A percentile compares a stretch with the other conserved stretches of the same genome.
phyloP scores from a whole-genome alignment of 2,888 invertebrate species.

The Anticlea derivata region DNA sequence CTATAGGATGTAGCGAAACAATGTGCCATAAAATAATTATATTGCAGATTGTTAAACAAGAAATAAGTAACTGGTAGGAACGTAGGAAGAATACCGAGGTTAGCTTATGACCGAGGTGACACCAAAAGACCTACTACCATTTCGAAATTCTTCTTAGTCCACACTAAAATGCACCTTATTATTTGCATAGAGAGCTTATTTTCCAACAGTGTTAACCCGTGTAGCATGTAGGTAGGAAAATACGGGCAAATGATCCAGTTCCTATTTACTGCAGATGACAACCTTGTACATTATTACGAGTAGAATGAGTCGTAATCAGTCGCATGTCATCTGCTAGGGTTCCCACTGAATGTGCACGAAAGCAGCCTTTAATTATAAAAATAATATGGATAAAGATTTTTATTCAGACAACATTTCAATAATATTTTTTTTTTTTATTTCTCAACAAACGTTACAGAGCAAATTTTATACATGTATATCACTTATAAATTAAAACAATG shows the following conservation, averaged over 20 bases:
- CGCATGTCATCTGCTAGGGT: constrained; percentile 6
- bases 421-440: too few relatives aligned
- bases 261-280: constrained; percentile 39
- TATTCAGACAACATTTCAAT: too few relatives aligned
- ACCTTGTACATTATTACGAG: constrained; percentile 16
- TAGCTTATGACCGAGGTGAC: not conserved
- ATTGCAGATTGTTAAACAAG: not conserved
- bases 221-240: constrained; percentile 25
- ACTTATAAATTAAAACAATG: too few relatives aligned
- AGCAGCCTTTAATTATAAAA: too few relatives aligned
- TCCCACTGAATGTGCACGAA: too few relatives aligned
- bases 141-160: not conserved
- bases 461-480: too few relatives aligned
- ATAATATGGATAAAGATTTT: too few relatives aligned
- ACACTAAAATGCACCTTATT: constrained; percentile 1
- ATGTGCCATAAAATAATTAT: too few relatives aligned
- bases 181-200: not conserved
- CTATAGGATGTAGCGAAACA: too few relatives aligned
- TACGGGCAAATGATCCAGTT: constrained; percentile 43
- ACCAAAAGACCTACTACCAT: not conserved
- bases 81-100: not conserved
- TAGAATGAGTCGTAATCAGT: constrained; percentile 23
- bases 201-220: not conserved
- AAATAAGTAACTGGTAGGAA: not conserved
- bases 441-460: too few relatives aligned